phyloP scores from a whole-genome alignment of 2,797 vertebrate species.

The Acomys russatus region DNA sequence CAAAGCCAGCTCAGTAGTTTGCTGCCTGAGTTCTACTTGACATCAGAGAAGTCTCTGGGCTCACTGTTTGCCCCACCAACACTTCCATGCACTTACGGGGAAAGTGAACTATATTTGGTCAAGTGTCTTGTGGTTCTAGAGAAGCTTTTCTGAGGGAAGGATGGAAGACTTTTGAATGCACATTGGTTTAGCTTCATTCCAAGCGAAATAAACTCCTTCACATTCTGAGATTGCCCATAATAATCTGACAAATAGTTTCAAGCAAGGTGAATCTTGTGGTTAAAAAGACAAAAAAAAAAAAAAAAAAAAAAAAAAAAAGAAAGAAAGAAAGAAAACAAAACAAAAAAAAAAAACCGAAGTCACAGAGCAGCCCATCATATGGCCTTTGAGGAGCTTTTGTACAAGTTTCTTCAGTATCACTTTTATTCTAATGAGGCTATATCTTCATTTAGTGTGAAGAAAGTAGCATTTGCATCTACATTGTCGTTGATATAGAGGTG shows the following conservation, averaged over 20 bases:
- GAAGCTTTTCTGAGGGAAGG: neutral
- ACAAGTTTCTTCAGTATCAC: neutral
- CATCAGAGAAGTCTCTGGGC: constrained; percentile 5
- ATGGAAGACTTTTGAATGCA: neutral
- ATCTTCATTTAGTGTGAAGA: neutral
- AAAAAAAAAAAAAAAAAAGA: too few relatives aligned
- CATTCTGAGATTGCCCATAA: constrained; percentile 37
- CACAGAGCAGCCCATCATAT: neutral
- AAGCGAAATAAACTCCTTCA: constrained; percentile 52
- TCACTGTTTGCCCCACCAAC: constrained; percentile 1
- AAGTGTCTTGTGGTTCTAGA: neutral
- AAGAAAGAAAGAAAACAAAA: too few relatives aligned
- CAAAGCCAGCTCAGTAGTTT: neutral
- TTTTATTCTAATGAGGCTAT: neutral
- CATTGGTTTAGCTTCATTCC: constrained; percentile 19
- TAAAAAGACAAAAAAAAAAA: neutral
- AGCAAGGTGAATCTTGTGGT: neutral
- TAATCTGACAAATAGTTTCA: neutral
- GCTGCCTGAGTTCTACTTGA: constrained; percentile 2
- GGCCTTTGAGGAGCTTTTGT: neutral
- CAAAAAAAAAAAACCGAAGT: too few relatives aligned
- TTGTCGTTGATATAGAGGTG: neutral
- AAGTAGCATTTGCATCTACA: neutral
- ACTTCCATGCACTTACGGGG: constrained; percentile 33
- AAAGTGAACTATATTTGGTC: neutral